phyloP scores from a whole-genome alignment of 2,888 invertebrate species.

The Papilio elwesi region DNA sequence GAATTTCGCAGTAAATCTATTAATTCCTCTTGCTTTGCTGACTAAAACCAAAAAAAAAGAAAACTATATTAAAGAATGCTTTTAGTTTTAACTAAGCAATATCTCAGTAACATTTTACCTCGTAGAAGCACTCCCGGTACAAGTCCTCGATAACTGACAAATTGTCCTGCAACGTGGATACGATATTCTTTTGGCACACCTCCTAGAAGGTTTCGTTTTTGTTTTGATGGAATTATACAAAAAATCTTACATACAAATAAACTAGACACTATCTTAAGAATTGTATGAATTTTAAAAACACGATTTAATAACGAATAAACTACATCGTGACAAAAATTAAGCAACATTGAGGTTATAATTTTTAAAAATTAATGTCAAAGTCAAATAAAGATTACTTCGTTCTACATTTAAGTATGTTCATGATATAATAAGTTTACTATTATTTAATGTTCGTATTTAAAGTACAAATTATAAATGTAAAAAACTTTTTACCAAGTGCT shows the following conservation, averaged over 20 bases:
- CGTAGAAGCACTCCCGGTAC: conserved; percentile 76
- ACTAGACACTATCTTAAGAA: not conserved
- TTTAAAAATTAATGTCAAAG: no score
- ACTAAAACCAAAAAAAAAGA: conserved; percentile 52
- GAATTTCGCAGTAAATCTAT: conserved; percentile 70
- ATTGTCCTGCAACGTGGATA: conserved; percentile 64
- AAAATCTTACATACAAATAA: not conserved
- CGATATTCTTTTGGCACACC: conserved; percentile 57
- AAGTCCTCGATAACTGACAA: conserved; percentile 71
- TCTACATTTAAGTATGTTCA: no score
- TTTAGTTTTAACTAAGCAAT: not conserved
- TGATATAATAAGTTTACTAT: no score
- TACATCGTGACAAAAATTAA: not conserved
- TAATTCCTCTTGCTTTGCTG: conserved; percentile 71
- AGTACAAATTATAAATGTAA: no score
- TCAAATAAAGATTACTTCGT: no score
- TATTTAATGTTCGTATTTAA: no score
- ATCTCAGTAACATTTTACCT: conserved; percentile 58
- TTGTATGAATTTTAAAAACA: not conserved
- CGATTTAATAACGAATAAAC: not conserved
- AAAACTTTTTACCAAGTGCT: no score
- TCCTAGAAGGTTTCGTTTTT: conserved; percentile 54
- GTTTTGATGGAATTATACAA: conserved; percentile 3
- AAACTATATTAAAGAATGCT: not conserved
- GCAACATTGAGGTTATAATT: not conserved